A percentile compares a stretch with the other conserved stretches of the same genome.
Evolutionary conservation across 1,140 invertebrate genomes (phyloP).

Genomic region (Drosophila santomea): DNA sequence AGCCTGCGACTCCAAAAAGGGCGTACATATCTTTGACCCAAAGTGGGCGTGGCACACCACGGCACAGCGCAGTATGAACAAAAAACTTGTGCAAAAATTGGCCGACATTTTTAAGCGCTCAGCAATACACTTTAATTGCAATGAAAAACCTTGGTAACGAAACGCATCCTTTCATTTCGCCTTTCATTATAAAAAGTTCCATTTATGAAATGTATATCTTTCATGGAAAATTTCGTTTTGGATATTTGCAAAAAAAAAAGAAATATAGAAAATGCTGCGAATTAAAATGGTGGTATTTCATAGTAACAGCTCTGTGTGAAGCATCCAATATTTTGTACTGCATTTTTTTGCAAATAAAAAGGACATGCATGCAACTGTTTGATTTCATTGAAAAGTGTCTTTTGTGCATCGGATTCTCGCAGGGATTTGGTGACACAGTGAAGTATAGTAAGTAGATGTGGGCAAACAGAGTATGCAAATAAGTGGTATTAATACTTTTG

Average conservation of each 20-base stretch:
- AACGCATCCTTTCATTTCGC: neutral
- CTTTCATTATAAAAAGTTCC: constrained; percentile 1
- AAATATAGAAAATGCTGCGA: neutral
- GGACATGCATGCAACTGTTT: neutral
- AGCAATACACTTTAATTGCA: constrained; percentile 12
- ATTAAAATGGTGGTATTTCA: neutral
- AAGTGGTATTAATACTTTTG: too few relatives aligned
- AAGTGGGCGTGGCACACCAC: constrained; percentile 2
- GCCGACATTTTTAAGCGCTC: constrained; percentile 7
- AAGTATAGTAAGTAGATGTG: too few relatives aligned
- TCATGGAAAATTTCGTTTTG: neutral
- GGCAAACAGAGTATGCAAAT: too few relatives aligned
- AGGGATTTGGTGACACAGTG: too few relatives aligned
- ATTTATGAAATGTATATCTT: neutral
- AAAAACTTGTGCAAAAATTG: constrained; percentile 12
- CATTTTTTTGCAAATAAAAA: neutral
- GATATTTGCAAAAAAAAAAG: neutral
- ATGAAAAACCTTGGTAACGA: neutral
- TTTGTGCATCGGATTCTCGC: too few relatives aligned
- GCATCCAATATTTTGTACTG: neutral
- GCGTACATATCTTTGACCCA: neutral
- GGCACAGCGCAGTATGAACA: neutral
- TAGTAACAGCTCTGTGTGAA: neutral
- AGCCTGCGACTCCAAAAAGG: constrained; percentile 11
- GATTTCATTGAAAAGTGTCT: neutral